Conservation (phyloP, 1,140 invertebrate species). For the Drosophila bocqueti region DNA sequence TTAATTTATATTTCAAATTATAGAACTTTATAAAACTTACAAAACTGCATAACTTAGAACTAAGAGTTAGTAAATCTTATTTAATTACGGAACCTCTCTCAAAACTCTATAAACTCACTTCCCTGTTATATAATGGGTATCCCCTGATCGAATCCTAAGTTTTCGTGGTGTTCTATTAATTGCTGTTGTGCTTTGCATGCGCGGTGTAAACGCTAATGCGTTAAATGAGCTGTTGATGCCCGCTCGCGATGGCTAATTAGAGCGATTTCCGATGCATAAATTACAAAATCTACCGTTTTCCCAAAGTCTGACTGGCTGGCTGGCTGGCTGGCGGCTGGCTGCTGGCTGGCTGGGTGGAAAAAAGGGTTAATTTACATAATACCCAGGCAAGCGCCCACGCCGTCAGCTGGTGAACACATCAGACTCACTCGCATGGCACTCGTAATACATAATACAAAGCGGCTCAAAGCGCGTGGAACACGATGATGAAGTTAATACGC, state of each 20-base stretch:
- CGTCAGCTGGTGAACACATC: constrained; percentile 31
- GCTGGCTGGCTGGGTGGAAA: constrained; percentile 6
- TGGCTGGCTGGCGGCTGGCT: background rate
- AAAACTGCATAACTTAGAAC: background rate
- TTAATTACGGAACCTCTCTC: rapidly evolving
- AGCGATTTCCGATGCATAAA: constrained; percentile 68
- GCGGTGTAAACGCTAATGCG: constrained; percentile 63
- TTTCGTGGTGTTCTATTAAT: constrained; percentile 14
- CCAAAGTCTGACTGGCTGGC: constrained; percentile 1
- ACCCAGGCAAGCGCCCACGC: constrained; percentile 50
- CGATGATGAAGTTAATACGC: constrained; percentile 75
- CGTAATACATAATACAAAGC: constrained; percentile 17
- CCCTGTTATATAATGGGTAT: constrained; percentile 18
- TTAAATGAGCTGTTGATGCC: constrained; percentile 74
- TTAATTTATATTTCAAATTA: too few species aligned
- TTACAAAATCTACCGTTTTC: constrained; percentile 44
- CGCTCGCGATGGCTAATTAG: constrained; percentile 68
- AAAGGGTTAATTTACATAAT: constrained; percentile 46
- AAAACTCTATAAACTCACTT: background rate
- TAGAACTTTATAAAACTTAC: too few species aligned
- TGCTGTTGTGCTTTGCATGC: constrained; percentile 34
- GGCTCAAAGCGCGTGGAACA: constrained; percentile 54
- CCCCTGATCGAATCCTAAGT: background rate
- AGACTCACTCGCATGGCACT: constrained; percentile 9
- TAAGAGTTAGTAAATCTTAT: too few species aligned